These are phyloP conservation scores for Triplophysa yarkandensis DNA, from an alignment of 2,797 vertebrate species.

Conservation along the genomic window DNA sequence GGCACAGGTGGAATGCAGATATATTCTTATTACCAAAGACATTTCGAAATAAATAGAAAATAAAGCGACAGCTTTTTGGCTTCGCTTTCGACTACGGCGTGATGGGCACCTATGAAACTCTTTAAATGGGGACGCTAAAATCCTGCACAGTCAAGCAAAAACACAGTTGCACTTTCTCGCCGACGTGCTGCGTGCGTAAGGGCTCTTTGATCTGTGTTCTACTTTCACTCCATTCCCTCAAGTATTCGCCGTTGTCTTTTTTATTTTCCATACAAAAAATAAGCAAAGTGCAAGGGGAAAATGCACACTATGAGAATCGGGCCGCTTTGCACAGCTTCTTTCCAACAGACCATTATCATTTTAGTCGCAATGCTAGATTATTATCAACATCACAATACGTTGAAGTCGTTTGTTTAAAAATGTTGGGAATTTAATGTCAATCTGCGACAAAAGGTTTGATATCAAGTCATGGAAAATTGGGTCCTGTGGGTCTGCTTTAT, in stretches of 20 bases:
- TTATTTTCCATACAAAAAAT: constrained; percentile 30
- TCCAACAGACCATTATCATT: constrained; percentile 20
- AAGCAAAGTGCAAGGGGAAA: constrained; percentile 32
- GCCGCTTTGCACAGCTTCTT: constrained; percentile 14
- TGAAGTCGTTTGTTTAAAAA: constrained; percentile 23
- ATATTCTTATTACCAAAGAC: constrained; percentile 33
- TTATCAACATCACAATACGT: constrained; percentile 27
- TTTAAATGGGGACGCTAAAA: constrained; percentile 32
- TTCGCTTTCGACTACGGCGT: constrained; percentile 2
- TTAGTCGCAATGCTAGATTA: constrained; percentile 8
- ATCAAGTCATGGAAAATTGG: neutral
- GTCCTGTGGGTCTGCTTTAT: too few relatives aligned
- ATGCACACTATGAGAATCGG: constrained; percentile 14
- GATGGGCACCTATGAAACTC: constrained; percentile 28
- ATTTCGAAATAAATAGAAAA: constrained; percentile 27
- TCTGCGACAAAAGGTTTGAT: neutral
- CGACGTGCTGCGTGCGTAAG: constrained; percentile 12
- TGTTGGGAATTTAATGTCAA: neutral
- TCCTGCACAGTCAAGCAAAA: constrained; percentile 30
- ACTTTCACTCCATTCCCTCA: constrained; percentile 51
- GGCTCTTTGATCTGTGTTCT: constrained; percentile 53
- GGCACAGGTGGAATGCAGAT: constrained; percentile 16
- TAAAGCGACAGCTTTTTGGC: neutral
- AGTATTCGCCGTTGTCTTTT: constrained; percentile 49
- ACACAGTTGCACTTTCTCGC: constrained; percentile 20